These are phyloP conservation scores for Pantelozetes paolii DNA, from an alignment of 2,888 invertebrate genomes.

Conservation along the genomic window DNA sequence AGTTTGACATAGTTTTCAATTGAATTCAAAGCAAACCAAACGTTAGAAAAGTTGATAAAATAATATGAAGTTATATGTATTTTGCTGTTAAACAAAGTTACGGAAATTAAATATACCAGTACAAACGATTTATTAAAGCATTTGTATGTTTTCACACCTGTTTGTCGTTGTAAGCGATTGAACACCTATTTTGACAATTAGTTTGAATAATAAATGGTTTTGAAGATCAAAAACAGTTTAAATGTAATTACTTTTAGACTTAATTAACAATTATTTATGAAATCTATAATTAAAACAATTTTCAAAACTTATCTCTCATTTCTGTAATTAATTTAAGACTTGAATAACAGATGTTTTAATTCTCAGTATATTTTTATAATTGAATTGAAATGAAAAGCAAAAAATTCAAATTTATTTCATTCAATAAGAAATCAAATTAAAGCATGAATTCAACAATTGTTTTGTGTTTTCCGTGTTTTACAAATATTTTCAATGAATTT, in stretches of 20 bases:
- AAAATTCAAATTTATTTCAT: too few relatives aligned
- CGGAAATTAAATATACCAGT: neutral
- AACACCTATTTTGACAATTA: constrained; percentile 21
- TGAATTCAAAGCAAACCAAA: neutral
- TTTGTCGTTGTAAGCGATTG: neutral
- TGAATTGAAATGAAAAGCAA: too few relatives aligned
- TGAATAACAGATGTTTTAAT: neutral
- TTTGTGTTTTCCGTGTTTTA: too few relatives aligned
- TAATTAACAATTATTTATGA: too few relatives aligned
- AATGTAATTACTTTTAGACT: neutral
- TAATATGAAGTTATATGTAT: neutral
- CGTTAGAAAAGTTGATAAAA: neutral
- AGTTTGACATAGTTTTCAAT: constrained; percentile 3
- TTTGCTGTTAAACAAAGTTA: neutral
- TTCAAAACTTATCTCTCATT: neutral
- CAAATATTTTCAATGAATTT: too few relatives aligned
- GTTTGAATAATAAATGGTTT: neutral
- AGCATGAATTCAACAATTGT: too few relatives aligned
- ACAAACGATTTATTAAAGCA: neutral
- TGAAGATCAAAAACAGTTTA: neutral
- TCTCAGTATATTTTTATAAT: neutral
- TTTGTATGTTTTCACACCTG: constrained; percentile 25
- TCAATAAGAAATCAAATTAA: too few relatives aligned
- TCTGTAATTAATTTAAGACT: neutral
- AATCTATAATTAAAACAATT: neutral